Conservation (phyloP, 1,140 invertebrate species). For the Scaptodrosophila lebanonensis region DNA sequence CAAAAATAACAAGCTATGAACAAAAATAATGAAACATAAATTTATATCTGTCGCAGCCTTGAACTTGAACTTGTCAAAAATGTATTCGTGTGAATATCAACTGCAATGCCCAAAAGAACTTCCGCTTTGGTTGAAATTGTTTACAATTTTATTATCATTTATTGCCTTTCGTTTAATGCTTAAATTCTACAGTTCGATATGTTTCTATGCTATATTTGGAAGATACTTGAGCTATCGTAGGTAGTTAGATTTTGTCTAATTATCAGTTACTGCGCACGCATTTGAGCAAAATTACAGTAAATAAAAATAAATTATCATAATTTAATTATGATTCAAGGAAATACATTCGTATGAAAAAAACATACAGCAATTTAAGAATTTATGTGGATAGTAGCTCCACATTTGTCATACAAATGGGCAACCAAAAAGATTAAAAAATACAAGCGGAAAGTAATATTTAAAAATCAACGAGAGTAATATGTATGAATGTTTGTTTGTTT, state of each 20-base stretch:
- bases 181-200: conserved; percentile 65
- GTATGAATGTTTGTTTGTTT: conserved; percentile 41
- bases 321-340: conserved; percentile 27
- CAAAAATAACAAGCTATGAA: conserved; percentile 33
- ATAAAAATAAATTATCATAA: conserved; percentile 37
- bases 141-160: conserved; percentile 58
- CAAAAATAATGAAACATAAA: conserved; percentile 55
- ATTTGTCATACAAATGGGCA: conserved; percentile 29
- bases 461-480: conserved; percentile 64
- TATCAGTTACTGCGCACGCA: conserved; percentile 35
- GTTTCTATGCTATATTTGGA: conserved; percentile 60
- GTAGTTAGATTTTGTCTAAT: conserved; percentile 34
- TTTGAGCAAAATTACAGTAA: conserved; percentile 63
- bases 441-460: conserved; percentile 69
- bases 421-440: conserved; percentile 63
- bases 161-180: conserved; percentile 62
- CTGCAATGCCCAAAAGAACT: conserved; percentile 1
- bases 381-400: conserved; percentile 14
- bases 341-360: conserved; percentile 26
- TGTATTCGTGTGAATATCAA: conserved; percentile 35
- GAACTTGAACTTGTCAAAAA: conserved; percentile 69
- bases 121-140: conserved; percentile 21
- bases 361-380: conserved; percentile 36
- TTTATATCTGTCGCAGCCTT: conserved; percentile 47
- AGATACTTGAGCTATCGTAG: conserved; percentile 59